Percentiles rank a stretch among this genome's conserved stretches.
Conservation (phyloP, 2,888 invertebrate genomes). For the Platypus cylindrus region DNA sequence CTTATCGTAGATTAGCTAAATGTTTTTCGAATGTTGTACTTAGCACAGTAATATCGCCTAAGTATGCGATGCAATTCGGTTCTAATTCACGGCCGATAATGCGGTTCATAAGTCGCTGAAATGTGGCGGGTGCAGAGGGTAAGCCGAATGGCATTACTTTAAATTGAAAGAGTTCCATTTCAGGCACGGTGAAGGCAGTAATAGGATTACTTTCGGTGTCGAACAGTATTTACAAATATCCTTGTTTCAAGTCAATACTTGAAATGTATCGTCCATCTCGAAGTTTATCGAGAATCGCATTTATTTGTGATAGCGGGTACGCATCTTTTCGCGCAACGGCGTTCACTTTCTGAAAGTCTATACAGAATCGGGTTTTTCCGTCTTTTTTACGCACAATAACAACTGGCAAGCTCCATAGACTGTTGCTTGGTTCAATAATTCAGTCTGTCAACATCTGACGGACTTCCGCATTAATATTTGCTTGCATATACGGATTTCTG, state of each 20-base stretch:
- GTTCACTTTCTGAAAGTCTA: background rate
- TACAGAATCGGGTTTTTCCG: background rate
- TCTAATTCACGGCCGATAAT: slow-evolving; percentile 22
- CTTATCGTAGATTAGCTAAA: slow-evolving; percentile 6
- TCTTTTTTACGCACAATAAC: background rate
- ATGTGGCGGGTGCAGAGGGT: slow-evolving; percentile 21
- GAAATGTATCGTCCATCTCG: background rate
- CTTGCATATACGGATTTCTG: no score
- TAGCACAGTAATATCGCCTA: slow-evolving; percentile 20
- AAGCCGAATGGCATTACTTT: slow-evolving; percentile 27
- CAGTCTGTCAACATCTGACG: no score
- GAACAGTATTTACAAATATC: background rate
- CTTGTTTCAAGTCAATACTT: no score
- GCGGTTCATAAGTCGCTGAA: slow-evolving; percentile 21
- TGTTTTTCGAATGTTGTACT: slow-evolving; percentile 14
- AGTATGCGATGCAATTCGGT: slow-evolving; percentile 15
- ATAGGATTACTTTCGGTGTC: background rate
- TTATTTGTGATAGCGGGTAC: background rate
- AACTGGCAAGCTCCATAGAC: background rate
- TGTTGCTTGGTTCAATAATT: no score
- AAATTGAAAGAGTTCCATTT: no score
- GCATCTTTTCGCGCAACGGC: background rate
- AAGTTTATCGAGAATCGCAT: background rate
- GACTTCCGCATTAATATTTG: no score
- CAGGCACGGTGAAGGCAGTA: background rate